Conservation (phyloP, 2,113 vertebrate genomes). For the Platycercus adscitus region DNA sequence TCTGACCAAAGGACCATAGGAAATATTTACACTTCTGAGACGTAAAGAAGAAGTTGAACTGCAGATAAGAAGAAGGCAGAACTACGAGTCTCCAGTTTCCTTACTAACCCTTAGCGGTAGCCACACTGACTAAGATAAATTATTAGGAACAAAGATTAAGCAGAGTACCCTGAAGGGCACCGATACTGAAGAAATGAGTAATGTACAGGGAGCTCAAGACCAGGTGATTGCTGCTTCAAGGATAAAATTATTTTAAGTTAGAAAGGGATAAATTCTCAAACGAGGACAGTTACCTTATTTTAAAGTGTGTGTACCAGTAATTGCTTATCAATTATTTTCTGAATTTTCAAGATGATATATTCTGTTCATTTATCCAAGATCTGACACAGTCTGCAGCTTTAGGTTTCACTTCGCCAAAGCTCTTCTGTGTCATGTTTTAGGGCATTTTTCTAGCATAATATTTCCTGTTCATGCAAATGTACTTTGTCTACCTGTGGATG, state of each 20-base stretch:
- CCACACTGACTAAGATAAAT: background rate
- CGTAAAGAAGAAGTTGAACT: background rate
- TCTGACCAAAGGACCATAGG: background rate
- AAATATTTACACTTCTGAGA: background rate
- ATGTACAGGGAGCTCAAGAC: background rate
- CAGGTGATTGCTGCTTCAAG: background rate
- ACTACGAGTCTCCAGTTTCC: background rate
- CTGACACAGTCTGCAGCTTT: background rate
- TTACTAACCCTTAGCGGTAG: background rate
- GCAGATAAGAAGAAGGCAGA: background rate
- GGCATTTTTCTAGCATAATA: background rate
- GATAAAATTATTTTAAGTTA: background rate
- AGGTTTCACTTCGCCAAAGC: background rate
- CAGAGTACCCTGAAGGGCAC: background rate
- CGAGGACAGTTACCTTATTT: background rate
- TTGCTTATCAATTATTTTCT: background rate
- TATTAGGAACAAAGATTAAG: background rate
- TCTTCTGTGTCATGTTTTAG: background rate
- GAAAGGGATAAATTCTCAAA: background rate
- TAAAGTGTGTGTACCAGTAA: background rate
- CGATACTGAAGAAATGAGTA: background rate
- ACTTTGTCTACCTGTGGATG: fast-evolving
- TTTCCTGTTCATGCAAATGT: background rate
- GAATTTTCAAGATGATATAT: background rate
- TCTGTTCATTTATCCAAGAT: background rate